Conservation (phyloP, 37 sponge, comb jelly and placozoan genomes). For the Amphimedon queenslandica region DNA sequence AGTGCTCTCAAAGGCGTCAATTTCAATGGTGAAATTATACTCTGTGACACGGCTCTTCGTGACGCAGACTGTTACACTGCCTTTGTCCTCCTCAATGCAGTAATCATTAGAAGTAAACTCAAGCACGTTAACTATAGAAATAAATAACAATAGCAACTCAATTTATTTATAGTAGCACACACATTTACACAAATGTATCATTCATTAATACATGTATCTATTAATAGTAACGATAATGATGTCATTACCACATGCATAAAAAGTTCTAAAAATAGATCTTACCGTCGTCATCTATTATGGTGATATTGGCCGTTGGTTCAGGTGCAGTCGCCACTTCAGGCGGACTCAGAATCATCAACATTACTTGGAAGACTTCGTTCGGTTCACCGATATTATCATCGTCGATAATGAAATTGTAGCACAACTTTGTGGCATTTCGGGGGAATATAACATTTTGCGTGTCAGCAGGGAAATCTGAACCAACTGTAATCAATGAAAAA, state of each 20-base stretch:
- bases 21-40: no score
- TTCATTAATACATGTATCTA: no score
- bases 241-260: no score
- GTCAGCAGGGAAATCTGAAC: background rate
- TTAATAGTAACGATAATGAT: no score
- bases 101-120: background rate
- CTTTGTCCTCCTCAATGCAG: background rate
- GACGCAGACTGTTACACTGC: background rate
- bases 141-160: no score
- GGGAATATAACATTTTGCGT: background rate
- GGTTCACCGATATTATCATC: conserved; percentile 8
- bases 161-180: no score
- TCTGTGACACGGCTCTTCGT: no score
- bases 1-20: no score
- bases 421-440: background rate
- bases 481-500: no score
- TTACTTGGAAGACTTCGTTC: background rate
- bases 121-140: no score
- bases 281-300: background rate
- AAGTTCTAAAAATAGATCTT: background rate
- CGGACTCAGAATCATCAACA: background rate
- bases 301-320: background rate
- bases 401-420: background rate
- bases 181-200: no score
- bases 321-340: background rate